Conservation (phyloP, 2,797 vertebrate genomes). For the Coilia nasus region DNA sequence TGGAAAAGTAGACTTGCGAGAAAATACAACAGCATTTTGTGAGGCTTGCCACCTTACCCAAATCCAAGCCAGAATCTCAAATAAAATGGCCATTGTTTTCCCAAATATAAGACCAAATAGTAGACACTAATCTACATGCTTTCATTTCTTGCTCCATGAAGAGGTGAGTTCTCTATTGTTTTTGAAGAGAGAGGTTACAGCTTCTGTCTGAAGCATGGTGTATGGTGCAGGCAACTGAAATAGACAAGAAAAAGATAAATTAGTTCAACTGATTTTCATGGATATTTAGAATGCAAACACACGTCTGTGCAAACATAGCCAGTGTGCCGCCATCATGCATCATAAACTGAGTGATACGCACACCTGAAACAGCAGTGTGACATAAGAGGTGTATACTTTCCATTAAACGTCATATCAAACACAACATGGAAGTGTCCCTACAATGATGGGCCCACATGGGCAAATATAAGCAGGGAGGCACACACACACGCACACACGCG, state of each 20-base stretch:
- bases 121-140: not conserved
- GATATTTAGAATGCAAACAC: not conserved
- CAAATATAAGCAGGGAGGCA: too few relatives aligned
- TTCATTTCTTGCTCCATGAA: too few relatives aligned
- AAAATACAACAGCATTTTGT: too few relatives aligned
- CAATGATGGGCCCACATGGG: not conserved
- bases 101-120: not conserved
- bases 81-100: not conserved
- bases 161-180: not conserved
- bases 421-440: not conserved
- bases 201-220: too few relatives aligned
- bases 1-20: too few relatives aligned
- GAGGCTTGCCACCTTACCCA: not conserved
- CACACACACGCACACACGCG: not conserved
- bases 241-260: not conserved
- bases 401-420: not conserved
- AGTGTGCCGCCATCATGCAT: not conserved
- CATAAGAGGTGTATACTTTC: not conserved
- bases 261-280: not conserved
- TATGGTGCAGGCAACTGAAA: not conserved
- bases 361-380: not conserved
- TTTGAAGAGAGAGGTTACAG: too few relatives aligned
- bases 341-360: not conserved
- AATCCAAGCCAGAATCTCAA: too few relatives aligned
- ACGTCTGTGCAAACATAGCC: not conserved